A percentile compares a stretch with the other conserved stretches of the same genome.
Evolutionary conservation across 2,888 invertebrate genomes (phyloP).

Genomic region (Pheosia tremula): DNA sequence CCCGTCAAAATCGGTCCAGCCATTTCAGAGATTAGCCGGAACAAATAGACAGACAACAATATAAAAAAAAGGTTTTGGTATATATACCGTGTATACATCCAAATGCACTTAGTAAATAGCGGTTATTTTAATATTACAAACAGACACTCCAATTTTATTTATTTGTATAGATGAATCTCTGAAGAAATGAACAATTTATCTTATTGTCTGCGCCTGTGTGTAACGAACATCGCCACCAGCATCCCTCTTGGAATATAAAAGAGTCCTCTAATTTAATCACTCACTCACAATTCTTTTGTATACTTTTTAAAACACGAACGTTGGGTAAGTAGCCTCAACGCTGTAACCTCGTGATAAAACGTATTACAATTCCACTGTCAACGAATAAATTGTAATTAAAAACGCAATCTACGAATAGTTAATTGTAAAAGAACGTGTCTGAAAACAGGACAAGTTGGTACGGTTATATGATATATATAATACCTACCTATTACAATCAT

Average conservation of each 20-base stretch:
- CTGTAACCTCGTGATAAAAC: background rate
- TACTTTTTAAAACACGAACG: slow-evolving; percentile 13
- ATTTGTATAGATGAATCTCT: slow-evolving; percentile 18
- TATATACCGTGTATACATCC: too few relatives aligned
- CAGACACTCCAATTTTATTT: too few relatives aligned
- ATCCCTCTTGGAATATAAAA: slow-evolving; percentile 34
- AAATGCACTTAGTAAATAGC: too few relatives aligned
- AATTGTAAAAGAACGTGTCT: background rate
- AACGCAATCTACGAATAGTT: background rate
- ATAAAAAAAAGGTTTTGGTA: too few relatives aligned
- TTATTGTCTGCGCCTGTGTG: slow-evolving; percentile 24
- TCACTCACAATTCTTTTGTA: slow-evolving; percentile 33
- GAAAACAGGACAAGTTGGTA: background rate
- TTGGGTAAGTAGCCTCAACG: background rate
- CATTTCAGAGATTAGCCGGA: too few relatives aligned
- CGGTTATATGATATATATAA: background rate
- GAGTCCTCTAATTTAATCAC: slow-evolving; percentile 30
- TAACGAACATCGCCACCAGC: slow-evolving; percentile 25
- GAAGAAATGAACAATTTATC: slow-evolving; percentile 31
- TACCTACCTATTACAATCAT: background rate
- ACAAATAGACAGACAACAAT: too few relatives aligned
- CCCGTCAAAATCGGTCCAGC: too few relatives aligned
- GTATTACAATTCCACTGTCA: background rate
- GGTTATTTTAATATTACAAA: too few relatives aligned
- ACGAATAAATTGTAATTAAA: slow-evolving; percentile 1